A percentile compares a stretch with the other conserved stretches of the same genome.
These are phyloP conservation scores for Manacus vitellinus DNA, from an alignment of 2,113 vertebrate species.

Conservation along the genomic window DNA sequence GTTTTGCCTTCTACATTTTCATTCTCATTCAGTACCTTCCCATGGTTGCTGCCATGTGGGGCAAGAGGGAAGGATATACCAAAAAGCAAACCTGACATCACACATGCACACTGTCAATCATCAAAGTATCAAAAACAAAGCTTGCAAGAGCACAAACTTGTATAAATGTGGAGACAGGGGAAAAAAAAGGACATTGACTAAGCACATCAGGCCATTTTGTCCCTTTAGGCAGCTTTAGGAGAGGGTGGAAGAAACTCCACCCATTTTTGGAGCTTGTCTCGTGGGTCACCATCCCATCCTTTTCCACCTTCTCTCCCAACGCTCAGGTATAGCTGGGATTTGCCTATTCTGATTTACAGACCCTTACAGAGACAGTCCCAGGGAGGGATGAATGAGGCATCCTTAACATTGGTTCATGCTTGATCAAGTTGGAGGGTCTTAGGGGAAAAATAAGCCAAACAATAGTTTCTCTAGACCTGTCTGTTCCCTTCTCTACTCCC, in stretches of 20 bases:
- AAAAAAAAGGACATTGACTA: neutral
- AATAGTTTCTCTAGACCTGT: neutral
- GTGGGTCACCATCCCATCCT: neutral
- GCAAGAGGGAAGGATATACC: neutral
- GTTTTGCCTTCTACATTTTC: neutral
- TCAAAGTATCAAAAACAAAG: constrained; percentile 60
- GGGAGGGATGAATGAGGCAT: neutral
- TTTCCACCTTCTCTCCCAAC: neutral
- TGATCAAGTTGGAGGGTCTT: neutral
- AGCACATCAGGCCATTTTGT: neutral
- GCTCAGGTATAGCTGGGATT: neutral
- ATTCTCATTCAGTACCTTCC: constrained; percentile 18
- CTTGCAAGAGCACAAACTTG: constrained; percentile 40
- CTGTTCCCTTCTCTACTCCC: neutral
- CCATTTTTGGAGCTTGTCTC: neutral
- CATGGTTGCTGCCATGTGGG: neutral
- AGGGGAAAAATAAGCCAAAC: neutral
- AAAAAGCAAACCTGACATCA: constrained; percentile 61
- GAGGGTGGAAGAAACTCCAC: neutral
- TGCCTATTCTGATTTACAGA: neutral
- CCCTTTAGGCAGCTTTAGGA: neutral
- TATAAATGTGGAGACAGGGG: neutral
- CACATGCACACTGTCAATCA: constrained; percentile 35
- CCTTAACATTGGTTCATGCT: neutral
- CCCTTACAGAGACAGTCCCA: neutral